phyloP scores from a whole-genome alignment of 2,113 vertebrate genomes.

The Galeopterus variegatus region DNA sequence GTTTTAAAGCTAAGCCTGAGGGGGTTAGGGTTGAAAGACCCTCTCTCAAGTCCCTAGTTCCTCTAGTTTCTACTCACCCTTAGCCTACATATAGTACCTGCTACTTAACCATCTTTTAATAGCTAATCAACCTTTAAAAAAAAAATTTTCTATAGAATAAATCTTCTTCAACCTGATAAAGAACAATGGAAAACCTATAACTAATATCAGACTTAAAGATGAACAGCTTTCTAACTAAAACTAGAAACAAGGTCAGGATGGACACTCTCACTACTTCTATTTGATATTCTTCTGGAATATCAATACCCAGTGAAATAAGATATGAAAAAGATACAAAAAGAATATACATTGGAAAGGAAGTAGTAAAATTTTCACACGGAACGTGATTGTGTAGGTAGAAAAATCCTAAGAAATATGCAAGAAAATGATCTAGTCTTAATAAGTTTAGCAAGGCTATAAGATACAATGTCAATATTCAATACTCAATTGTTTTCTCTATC shows the following conservation, averaged over 20 bases:
- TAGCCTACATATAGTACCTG: not conserved
- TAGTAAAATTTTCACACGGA: not conserved
- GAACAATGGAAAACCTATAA: not conserved
- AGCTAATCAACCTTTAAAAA: not conserved
- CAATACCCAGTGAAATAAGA: not conserved
- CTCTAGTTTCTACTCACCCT: not conserved
- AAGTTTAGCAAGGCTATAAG: not conserved
- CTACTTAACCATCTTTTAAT: not conserved
- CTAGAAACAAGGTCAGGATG: not conserved
- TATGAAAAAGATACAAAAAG: not conserved
- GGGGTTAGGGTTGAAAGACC: too few relatives aligned
- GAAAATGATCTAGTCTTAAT: not conserved
- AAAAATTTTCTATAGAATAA: not conserved
- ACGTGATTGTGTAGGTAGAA: not conserved
- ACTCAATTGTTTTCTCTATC: not conserved
- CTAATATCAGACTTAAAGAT: not conserved
- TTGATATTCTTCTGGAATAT: not conserved
- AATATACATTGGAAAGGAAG: not conserved
- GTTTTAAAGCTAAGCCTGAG: not conserved
- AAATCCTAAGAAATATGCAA: not conserved
- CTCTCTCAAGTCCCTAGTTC: not conserved
- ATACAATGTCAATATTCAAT: not conserved
- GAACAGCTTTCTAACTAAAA: not conserved
- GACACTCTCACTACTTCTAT: not conserved
- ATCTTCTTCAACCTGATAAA: not conserved